phyloP scores from a whole-genome alignment of 2,113 vertebrate species.

The Oreamnos americanus region DNA sequence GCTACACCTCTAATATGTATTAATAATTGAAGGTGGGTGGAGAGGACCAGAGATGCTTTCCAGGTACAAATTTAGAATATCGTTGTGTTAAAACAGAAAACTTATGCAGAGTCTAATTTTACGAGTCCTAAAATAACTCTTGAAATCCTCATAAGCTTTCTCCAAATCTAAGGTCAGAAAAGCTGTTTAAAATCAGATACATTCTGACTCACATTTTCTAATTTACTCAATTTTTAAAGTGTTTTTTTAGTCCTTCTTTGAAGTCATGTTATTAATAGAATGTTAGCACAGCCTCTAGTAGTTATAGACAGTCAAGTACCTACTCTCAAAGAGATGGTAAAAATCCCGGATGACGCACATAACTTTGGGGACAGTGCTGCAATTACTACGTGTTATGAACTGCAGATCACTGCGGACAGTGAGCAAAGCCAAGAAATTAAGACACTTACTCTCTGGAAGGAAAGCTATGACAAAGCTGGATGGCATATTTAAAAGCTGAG shows the following conservation, averaged over 20 bases:
- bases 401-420: not conserved
- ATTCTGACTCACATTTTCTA: not conserved
- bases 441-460: not conserved
- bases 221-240: not conserved
- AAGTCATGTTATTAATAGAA: not conserved
- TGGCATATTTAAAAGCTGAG: not conserved
- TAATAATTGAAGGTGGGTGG: not conserved
- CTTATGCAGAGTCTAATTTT: not conserved
- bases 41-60: not conserved
- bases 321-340: not conserved
- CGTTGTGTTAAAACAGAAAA: not conserved
- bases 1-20: not conserved
- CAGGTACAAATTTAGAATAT: not conserved
- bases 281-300: not conserved
- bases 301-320: not conserved
- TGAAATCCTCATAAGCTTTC: not conserved
- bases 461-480: not conserved
- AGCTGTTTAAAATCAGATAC: not conserved
- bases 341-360: not conserved
- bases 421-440: not conserved
- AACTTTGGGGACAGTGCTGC: not conserved
- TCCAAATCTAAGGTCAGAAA: not conserved
- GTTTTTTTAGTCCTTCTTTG: not conserved
- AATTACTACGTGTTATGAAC: not conserved
- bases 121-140: not conserved